Base-by-base conservation (phyloP, 2,888 invertebrate genomes). In the Litoditis marina region DNA sequence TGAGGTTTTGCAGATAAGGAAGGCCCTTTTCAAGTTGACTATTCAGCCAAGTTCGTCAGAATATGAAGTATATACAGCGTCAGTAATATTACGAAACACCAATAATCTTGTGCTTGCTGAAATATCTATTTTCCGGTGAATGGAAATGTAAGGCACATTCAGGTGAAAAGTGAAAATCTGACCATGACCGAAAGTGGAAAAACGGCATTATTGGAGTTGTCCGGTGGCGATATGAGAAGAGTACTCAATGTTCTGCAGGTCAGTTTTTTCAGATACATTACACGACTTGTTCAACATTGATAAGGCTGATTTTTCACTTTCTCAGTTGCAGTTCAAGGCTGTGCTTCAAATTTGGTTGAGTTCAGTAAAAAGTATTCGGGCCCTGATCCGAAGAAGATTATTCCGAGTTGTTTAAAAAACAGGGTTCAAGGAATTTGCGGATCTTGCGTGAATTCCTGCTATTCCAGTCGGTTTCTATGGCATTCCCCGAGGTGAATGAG, bases 201-300 rank as follows among this genome's bases (percentile, higher is more conserved):
- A 83, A 88, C 90, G 74, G 94, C 96, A 0, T 84, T 98, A 4
- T 87, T 95, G 68, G 90, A 90, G 0, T 86, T 99, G 1, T 91
- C 94, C 0, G 90, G 90, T 63, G 98, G 98, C 13, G 98, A 99
- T 85, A 99, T 99, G 98, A 88, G 98, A 74, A 92, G 91, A 84
- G 93, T 95, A 0, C 85, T 99, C 27, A 98, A 98, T 85, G 91
- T 96, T 27, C 86, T 99, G 54, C 96, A 98, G 86, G 83, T 78
- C 34, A 1, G 25, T 22, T 25, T 32, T 56, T 49, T 49, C 25
- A 25, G 19, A 13, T 8, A 28, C 3, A 8, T 34, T 11, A 34
- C 6, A n/a, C 31, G n/a, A n/a, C n/a, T n/a, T n/a, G n/a, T n/a
- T n/a, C n/a, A n/a, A n/a, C n/a, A n/a, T n/a, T n/a, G n/a, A n/a